These are phyloP conservation scores for Brachypteracias leptosomus DNA, from an alignment of 2,113 vertebrate species.

Conservation along the genomic window DNA sequence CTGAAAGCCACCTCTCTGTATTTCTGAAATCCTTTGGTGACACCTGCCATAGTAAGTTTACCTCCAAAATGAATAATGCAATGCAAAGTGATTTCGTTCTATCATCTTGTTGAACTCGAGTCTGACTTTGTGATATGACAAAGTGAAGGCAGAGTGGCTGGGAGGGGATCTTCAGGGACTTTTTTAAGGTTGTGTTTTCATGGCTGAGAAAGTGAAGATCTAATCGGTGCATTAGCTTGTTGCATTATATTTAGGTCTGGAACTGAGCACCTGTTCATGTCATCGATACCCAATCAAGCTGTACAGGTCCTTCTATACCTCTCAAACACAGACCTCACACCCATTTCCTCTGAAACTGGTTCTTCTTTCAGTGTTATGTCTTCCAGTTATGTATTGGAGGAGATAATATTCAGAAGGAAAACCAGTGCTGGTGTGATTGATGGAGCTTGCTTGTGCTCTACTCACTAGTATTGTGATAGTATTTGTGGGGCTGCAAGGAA, in stretches of 20 bases:
- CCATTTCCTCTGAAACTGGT: not conserved
- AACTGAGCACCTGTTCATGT: not conserved
- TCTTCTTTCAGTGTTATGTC: not conserved
- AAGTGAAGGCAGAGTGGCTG: not conserved
- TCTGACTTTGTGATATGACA: not conserved
- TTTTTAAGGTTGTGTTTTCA: not conserved
- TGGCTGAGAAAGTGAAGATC: not conserved
- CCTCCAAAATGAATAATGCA: not conserved
- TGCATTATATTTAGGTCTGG: not conserved
- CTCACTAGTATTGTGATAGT: not conserved
- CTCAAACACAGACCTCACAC: not conserved
- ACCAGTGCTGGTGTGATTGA: not conserved
- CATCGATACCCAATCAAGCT: not conserved
- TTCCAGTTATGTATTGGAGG: not conserved
- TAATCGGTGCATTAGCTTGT: not conserved
- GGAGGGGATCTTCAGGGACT: not conserved
- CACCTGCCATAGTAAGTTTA: not conserved
- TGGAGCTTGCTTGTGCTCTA: not conserved
- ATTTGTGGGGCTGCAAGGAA: not conserved
- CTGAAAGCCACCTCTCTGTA: not conserved
- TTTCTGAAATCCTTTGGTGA: slow-evolving; percentile 22
- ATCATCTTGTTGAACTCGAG: not conserved
- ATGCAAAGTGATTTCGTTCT: not conserved
- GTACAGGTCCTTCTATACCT: not conserved
- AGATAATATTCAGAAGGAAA: not conserved